Evolutionary conservation across 2,888 invertebrate genomes (phyloP), one percentile per base, ranked within the genome.

Genomic region (Cremastinae sp.): DNA sequence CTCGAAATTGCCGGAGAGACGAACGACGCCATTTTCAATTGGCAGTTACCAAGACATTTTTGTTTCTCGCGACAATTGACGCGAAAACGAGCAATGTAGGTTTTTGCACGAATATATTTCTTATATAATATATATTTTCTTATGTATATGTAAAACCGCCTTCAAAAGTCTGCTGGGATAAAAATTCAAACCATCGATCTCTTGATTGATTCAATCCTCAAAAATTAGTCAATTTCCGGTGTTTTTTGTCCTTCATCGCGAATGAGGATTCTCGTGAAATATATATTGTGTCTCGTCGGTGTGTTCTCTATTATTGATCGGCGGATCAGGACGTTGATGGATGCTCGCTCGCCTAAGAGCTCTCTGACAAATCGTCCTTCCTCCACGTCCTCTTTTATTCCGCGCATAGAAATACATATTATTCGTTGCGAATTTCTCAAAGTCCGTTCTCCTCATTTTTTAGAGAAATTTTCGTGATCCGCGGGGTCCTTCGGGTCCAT

Each of bases 291-390:
- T 69, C 51, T 69, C 12, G 53, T 22, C n/a, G n/a, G n/a, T n/a
- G n/a, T n/a, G n/a, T n/a, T n/a, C n/a, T n/a, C 59, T 38, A 34
- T 54, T 51, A 64, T 73, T 58, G 76, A 72, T 58, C 18, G 62
- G 51, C 68, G 28, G 75, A 68, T 59, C 51, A 28, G 59, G 76
- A 76, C 76, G 38, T 73, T 73, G 76, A 76, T 76, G 59, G 72
- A 76, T 73, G 68, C 20, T 61, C 34, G 68, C 12, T 41, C 49
- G 58, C 49, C 61, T 62, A 49, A 68, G 54, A 61, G 70, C 43
- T 34, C 47, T 64, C 68, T 69, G 73, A 69, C 66, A 66, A 71
- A 75, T 73, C 59, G 64, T 65, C 54, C 54, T 54, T 51, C 14
- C 38, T n/a, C 38, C 36, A 14, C 16, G 12, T 45, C 10, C 38